phyloP scores from a whole-genome alignment of 2,888 invertebrate genomes.

The Serripes groenlandicus region DNA sequence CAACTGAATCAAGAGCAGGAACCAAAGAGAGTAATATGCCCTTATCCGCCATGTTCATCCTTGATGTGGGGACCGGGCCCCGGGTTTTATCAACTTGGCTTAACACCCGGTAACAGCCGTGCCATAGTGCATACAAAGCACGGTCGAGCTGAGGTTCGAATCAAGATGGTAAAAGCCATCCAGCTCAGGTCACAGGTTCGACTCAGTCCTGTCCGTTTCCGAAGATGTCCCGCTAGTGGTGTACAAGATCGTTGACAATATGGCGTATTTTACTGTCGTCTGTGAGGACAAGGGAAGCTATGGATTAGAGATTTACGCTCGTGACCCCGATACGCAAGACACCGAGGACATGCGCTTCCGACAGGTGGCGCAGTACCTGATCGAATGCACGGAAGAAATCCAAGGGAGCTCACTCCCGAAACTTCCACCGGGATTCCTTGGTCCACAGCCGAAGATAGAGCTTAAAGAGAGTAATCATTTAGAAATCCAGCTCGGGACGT shows the following conservation, averaged over 20 bases:
- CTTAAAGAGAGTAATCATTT: slow-evolving; percentile 65
- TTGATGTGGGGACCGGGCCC: slow-evolving; percentile 73
- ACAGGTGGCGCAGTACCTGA: slow-evolving; percentile 73
- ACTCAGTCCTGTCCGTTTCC: slow-evolving; percentile 53
- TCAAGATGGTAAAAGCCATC: slow-evolving; percentile 70
- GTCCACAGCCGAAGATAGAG: slow-evolving; percentile 74
- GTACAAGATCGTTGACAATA: slow-evolving; percentile 65
- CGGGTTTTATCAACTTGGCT: slow-evolving; percentile 71
- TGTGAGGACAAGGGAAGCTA: slow-evolving; percentile 68
- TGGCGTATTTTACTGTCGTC: slow-evolving; percentile 67
- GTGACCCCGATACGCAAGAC: slow-evolving; percentile 73
- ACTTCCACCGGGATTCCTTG: slow-evolving; percentile 71
- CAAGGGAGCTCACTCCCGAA: slow-evolving; percentile 62
- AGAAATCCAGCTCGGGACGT: slow-evolving; percentile 70
- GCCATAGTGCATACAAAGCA: slow-evolving; percentile 65
- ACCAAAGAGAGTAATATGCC: slow-evolving; percentile 52
- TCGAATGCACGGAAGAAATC: slow-evolving; percentile 70
- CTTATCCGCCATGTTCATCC: slow-evolving; percentile 74
- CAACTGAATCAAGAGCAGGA: slow-evolving; percentile 67
- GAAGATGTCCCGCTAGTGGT: slow-evolving; percentile 69
- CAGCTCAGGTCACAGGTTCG: slow-evolving; percentile 70
- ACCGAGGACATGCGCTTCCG: slow-evolving; percentile 74
- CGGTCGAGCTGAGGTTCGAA: slow-evolving; percentile 67
- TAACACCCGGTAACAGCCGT: slow-evolving; percentile 63
- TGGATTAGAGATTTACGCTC: slow-evolving; percentile 74